Evolutionary conservation across 2,888 invertebrate genomes (phyloP), one percentile per base, ranked within the genome.

Genomic region (Nebria brevicollis): DNA sequence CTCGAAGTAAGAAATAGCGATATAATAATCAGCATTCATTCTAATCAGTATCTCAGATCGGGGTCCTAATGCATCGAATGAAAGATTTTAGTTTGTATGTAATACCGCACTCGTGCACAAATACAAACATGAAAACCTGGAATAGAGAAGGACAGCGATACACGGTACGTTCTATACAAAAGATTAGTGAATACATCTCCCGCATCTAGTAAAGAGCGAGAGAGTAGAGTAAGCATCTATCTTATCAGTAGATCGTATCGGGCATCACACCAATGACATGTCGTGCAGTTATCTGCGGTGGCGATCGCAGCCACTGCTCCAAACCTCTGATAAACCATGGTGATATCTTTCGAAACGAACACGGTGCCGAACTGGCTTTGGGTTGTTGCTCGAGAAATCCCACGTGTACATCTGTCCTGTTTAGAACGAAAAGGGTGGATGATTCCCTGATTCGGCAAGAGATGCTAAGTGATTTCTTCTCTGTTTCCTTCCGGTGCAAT

Each of bases 211-310:
- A 25, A 10, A 26, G 26, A 68, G 68, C 7, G 15, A 20, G 68
- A 54, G 54, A 54, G 75, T 42, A 41, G 13, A 26, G 72, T 72
- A 41, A 26, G 72, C 42, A 15, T 41, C 54, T 75, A 75, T 75
- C 75, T 75, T 75, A 75, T 75, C 75, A 11, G 13, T n/a, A 26
- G 20, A 75, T 75, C 75, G 26, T 8, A 75, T 75, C 75, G 75
- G 75, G 15, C 8, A 54, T 15, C 42, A 42, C 42, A 20, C 74
- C 75, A 75, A 75, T 75, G 54, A 75, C 75, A 75, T 64, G 41
- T 13, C 75, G n/a, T 15, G 43, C 43, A n/a, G 8, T 25, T 64
- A 75, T 75, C 75, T 75, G 68, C 68, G 68, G 68, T 68, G 20
- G 68, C 68, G 26, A 68, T 68, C 68, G 68, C 68, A 13, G 26